Evolutionary conservation across 2,113 vertebrate species (phyloP).

Genomic region (Symphodus melops): DNA sequence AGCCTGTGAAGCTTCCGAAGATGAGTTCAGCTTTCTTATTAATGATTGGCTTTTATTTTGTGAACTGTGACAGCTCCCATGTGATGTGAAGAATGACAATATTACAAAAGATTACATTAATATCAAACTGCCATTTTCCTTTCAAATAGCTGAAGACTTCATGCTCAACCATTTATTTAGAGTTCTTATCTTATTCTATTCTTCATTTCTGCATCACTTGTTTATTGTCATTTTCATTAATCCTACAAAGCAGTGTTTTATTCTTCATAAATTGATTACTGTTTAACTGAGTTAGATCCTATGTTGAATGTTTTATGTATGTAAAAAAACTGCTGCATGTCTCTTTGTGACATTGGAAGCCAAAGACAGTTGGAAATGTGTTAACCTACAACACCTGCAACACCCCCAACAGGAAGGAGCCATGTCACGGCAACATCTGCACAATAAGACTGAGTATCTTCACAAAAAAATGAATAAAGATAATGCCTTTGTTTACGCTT

Average conservation of each 20-base stretch:
- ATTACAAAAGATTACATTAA: constrained; percentile 21
- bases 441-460: background rate
- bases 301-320: background rate
- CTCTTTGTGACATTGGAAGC: background rate
- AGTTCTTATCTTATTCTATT: too few relatives aligned
- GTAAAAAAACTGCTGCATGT: background rate
- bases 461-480: background rate
- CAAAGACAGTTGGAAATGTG: background rate
- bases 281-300: background rate
- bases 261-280: too few relatives aligned
- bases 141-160: background rate
- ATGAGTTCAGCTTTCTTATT: constrained; percentile 45
- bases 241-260: too few relatives aligned
- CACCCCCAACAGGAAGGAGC: background rate
- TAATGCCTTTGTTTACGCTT: background rate
- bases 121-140: constrained; percentile 20
- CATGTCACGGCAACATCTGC: background rate
- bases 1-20: constrained; percentile 46
- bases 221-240: too few relatives aligned
- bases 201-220: too few relatives aligned
- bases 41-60: constrained; percentile 47
- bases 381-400: background rate
- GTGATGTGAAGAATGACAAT: constrained; percentile 39
- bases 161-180: background rate
- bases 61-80: constrained; percentile 49